A percentile compares a stretch with the other conserved stretches of the same genome.
Evolutionary conservation across 2,888 invertebrate genomes (phyloP).

Genomic region (Xiphydria camelus): DNA sequence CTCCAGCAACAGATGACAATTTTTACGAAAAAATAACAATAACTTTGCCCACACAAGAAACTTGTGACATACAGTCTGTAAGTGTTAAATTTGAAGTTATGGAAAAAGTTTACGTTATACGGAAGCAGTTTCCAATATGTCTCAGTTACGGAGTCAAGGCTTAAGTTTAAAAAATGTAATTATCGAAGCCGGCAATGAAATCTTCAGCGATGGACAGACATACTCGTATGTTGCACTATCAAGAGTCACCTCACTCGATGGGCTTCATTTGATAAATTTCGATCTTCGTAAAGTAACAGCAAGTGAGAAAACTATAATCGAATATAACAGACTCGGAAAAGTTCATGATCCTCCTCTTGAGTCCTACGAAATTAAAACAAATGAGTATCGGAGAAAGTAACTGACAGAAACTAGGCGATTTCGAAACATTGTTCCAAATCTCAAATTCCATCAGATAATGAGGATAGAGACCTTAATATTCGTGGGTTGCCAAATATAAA

Average conservation of each 20-base stretch:
- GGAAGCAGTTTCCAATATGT: conserved; percentile 31
- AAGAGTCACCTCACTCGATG: conserved; percentile 23
- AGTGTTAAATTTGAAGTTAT: conserved; percentile 32
- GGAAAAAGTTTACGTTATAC: conserved; percentile 20
- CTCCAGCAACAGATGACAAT: conserved; percentile 7
- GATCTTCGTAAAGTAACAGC: conserved; percentile 24
- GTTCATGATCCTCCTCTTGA: conserved; percentile 17
- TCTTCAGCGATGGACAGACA: conserved; percentile 27
- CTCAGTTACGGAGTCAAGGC: conserved; percentile 33
- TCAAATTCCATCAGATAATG: conserved; percentile 6
- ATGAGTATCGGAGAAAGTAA: conserved; percentile 6
- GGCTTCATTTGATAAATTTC: conserved; percentile 30
- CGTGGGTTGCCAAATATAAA: conserved; percentile 15
- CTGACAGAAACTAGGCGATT: conserved; percentile 13
- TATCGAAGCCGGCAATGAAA: conserved; percentile 25
- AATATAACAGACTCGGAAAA: conserved; percentile 24
- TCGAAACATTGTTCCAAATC: conserved; percentile 2
- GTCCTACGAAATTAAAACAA: conserved; percentile 5
- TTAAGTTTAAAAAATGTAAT: conserved; percentile 28
- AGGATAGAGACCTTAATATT: neutral
- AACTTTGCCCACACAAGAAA: conserved; percentile 16
- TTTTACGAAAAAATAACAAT: conserved; percentile 24
- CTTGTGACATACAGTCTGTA: conserved; percentile 20
- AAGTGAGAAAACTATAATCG: conserved; percentile 14
- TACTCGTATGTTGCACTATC: conserved; percentile 33